A percentile compares a stretch with the other conserved stretches of the same genome.
These are phyloP conservation scores for Trichopoda pennipes DNA, from an alignment of 2,888 invertebrate species.

Conservation along the genomic window DNA sequence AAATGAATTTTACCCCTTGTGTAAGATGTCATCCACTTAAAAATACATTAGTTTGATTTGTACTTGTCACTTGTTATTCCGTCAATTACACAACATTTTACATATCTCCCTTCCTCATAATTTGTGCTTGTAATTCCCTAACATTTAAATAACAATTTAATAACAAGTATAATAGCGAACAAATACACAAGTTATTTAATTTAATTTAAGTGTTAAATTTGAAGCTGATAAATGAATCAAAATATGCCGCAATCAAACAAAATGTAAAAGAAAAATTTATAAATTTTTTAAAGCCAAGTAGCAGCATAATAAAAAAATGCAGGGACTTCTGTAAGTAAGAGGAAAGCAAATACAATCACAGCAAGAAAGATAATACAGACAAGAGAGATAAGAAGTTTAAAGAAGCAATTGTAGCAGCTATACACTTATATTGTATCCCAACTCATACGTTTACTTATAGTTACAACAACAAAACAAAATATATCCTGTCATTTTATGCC, in stretches of 20 bases:
- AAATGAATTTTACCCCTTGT: too few relatives aligned
- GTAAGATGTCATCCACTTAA: too few relatives aligned
- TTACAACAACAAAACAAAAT: slow-evolving; percentile 66
- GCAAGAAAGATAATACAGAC: slow-evolving; percentile 46
- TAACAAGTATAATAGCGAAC: slow-evolving; percentile 38
- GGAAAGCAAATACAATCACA: slow-evolving; percentile 31
- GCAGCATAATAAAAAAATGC: not conserved
- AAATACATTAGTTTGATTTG: not conserved
- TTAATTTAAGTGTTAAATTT: slow-evolving; percentile 59
- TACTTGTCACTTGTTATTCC: slow-evolving; percentile 3
- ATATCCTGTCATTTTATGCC: slow-evolving; percentile 69
- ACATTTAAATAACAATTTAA: slow-evolving; percentile 52
- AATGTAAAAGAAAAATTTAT: slow-evolving; percentile 23
- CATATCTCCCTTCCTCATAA: not conserved
- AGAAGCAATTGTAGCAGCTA: not conserved
- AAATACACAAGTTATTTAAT: slow-evolving; percentile 55
- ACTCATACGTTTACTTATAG: slow-evolving; percentile 18
- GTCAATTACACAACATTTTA: not conserved
- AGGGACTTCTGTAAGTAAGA: slow-evolving; percentile 2
- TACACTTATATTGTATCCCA: not conserved
- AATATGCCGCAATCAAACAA: slow-evolving; percentile 20
- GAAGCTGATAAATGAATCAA: slow-evolving; percentile 57
- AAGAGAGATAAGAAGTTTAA: slow-evolving; percentile 34
- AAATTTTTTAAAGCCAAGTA: slow-evolving; percentile 20
- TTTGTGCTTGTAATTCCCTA: slow-evolving; percentile 38